These are phyloP conservation scores for Telmatochromis brachygnathus DNA, from an alignment of 2,113 vertebrate genomes.

Conservation along the genomic window DNA sequence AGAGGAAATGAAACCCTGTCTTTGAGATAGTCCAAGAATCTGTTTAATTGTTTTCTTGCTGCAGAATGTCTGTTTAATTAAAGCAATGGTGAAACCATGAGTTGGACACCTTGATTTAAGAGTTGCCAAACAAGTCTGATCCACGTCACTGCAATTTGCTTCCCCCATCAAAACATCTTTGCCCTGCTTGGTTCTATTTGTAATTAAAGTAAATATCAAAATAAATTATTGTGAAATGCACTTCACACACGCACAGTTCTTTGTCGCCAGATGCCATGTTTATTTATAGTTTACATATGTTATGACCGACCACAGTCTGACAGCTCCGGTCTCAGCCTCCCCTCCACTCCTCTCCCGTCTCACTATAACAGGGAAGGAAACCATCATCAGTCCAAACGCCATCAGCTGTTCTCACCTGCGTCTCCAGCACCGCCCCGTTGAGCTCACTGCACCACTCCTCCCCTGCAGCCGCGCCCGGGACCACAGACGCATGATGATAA, in stretches of 20 bases:
- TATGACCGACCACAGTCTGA: too few species aligned
- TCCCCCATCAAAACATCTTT: background rate
- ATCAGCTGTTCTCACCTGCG: too few species aligned
- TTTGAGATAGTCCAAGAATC: background rate
- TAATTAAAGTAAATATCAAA: background rate
- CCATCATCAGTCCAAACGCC: too few species aligned
- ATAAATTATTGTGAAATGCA: background rate
- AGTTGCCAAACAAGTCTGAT: background rate
- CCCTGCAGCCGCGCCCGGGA: too few species aligned
- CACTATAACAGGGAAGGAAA: too few species aligned
- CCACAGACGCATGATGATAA: background rate
- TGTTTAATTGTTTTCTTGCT: background rate
- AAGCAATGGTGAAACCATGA: background rate
- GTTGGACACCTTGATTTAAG: background rate
- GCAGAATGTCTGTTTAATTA: background rate
- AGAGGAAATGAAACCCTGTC: background rate
- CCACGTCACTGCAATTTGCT: background rate
- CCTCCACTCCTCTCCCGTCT: too few species aligned
- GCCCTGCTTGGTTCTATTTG: background rate
- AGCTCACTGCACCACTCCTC: too few species aligned
- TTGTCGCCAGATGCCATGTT: too few species aligned
- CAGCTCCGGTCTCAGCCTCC: too few species aligned
- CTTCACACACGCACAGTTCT: too few species aligned
- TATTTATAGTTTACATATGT: too few species aligned
- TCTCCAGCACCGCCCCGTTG: too few species aligned